Conservation (phyloP, 1,140 invertebrate species). For the Pemphigus obesinymphae region DNA sequence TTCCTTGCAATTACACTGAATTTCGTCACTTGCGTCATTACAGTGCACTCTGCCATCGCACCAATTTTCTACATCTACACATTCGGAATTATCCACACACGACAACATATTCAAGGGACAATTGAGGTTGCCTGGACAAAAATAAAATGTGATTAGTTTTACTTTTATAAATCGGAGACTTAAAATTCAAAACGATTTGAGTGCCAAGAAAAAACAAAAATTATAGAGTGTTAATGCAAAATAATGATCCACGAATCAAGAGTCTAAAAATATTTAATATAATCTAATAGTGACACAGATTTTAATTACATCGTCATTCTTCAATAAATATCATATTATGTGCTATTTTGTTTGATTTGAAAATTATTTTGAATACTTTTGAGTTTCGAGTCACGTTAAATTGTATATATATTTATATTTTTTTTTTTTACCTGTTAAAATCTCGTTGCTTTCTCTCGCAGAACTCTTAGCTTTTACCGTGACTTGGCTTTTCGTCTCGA, state of each 20-base stretch:
- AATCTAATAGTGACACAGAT: too few species aligned
- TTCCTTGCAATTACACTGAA: constrained; percentile 63
- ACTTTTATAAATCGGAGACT: too few species aligned
- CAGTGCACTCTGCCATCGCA: constrained; percentile 76
- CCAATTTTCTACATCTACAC: constrained; percentile 58
- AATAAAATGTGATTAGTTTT: not conserved
- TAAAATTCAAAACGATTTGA: too few species aligned
- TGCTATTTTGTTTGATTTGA: too few species aligned
- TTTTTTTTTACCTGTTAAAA: constrained; percentile 4
- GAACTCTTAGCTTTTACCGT: not conserved
- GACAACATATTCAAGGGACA: constrained; percentile 49
- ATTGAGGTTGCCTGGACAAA: constrained; percentile 41
- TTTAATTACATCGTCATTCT: too few species aligned
- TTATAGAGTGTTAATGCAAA: too few species aligned
- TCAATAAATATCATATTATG: too few species aligned
- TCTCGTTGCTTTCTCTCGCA: not conserved
- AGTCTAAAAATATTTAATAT: too few species aligned
- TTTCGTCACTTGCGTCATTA: constrained; percentile 74
- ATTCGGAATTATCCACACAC: constrained; percentile 56
- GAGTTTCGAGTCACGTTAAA: too few species aligned
- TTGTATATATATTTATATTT: not conserved
- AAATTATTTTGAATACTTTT: too few species aligned
- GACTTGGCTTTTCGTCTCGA: not conserved
- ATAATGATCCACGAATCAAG: too few species aligned
- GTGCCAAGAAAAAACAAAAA: too few species aligned